A percentile compares a stretch with the other conserved stretches of the same genome.
These are phyloP conservation scores for Pelvicachromis taeniatus DNA, from an alignment of 2,113 vertebrate genomes.

Conservation along the genomic window DNA sequence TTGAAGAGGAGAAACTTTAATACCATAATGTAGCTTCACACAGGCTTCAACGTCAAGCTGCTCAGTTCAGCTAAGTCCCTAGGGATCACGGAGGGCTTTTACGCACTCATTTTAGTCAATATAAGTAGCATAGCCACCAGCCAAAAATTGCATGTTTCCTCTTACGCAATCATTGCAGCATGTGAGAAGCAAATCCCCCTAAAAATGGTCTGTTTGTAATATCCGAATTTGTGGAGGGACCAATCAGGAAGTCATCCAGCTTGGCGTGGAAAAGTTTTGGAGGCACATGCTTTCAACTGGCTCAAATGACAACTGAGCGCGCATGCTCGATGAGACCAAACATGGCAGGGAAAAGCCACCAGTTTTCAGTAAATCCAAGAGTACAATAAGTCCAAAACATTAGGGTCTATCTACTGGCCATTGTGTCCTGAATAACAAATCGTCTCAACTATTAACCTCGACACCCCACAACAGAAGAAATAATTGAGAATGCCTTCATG, in stretches of 20 bases:
- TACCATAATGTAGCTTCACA: background rate
- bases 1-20: background rate
- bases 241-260: background rate
- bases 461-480: background rate
- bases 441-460: background rate
- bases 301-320: background rate
- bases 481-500: background rate
- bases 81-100: rapidly evolving
- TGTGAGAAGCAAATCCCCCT: background rate
- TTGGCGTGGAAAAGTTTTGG: background rate
- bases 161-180: background rate
- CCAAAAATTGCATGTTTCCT: background rate
- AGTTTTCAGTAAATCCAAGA: background rate
- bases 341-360: background rate
- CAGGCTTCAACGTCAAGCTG: background rate
- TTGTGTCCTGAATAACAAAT: background rate
- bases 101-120: background rate
- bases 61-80: background rate
- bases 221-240: background rate
- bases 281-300: background rate
- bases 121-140: background rate
- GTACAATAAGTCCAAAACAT: too few species aligned
- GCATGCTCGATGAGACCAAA: background rate
- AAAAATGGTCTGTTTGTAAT: background rate
- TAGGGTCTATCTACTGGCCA: background rate